A percentile compares a stretch with the other conserved stretches of the same genome.
Evolutionary conservation across 2,888 invertebrate species (phyloP).

Genomic region (Pseudanteris insignis): DNA sequence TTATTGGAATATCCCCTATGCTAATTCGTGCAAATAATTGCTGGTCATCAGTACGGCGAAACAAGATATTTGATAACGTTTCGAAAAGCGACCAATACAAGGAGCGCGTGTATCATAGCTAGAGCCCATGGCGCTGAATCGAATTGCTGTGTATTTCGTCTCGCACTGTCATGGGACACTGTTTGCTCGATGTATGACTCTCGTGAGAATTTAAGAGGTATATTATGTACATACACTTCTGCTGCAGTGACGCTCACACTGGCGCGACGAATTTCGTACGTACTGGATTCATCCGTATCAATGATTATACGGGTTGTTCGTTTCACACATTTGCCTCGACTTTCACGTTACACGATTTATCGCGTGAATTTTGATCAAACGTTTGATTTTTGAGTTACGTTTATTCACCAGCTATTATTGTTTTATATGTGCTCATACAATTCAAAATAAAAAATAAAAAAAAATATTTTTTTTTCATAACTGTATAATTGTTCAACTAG

Average conservation of each 20-base stretch:
- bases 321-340: constrained; percentile 4
- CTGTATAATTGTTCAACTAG: too few species aligned
- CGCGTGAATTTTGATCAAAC: too few species aligned
- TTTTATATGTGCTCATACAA: too few species aligned
- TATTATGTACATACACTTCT: constrained; percentile 34
- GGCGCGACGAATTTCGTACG: constrained; percentile 29
- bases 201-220: constrained; percentile 38
- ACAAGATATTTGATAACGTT: constrained; percentile 30
- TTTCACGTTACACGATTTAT: too few species aligned
- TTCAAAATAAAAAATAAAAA: too few species aligned
- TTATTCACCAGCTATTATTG: too few species aligned
- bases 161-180: constrained; percentile 33
- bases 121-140: constrained; percentile 17
- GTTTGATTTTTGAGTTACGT: too few species aligned
- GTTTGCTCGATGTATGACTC: constrained; percentile 35
- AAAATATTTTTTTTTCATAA: too few species aligned
- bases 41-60: constrained; percentile 13
- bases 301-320: constrained; percentile 30
- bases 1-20: neutral
- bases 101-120: constrained; percentile 16
- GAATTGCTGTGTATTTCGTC: constrained; percentile 32
- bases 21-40: constrained; percentile 15
- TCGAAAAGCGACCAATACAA: constrained; percentile 19
- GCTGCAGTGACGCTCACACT: constrained; percentile 31
- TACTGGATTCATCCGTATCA: constrained; percentile 24